phyloP scores from a whole-genome alignment of 1,140 invertebrate species.

The Augochlora pura region DNA sequence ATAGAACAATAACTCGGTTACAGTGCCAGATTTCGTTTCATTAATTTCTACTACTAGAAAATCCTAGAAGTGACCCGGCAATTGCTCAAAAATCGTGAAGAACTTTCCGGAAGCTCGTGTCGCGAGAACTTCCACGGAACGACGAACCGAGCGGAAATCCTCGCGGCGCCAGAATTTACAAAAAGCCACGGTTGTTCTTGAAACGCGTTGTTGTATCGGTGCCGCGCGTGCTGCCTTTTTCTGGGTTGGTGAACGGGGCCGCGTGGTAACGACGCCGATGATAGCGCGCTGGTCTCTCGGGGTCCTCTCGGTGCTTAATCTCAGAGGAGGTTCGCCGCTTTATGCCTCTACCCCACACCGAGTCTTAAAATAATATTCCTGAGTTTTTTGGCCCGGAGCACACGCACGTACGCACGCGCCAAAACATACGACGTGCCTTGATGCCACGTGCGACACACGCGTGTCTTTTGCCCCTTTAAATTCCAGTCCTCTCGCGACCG shows the following conservation, averaged over 20 bases:
- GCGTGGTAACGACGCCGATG: constrained; percentile 51
- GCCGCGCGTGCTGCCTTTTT: constrained; percentile 58
- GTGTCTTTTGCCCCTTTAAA: constrained; percentile 60
- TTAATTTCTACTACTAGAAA: too few species aligned
- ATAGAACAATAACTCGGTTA: too few species aligned
- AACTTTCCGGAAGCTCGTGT: too few species aligned
- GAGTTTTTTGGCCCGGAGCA: constrained; percentile 68
- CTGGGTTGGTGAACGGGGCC: constrained; percentile 19
- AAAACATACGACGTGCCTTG: constrained; percentile 53
- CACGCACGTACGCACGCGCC: constrained; percentile 66
- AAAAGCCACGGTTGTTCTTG: background rate
- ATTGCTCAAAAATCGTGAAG: too few species aligned
- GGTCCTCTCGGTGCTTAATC: constrained; percentile 69
- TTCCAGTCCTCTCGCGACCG: constrained; percentile 38
- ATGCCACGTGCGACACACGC: constrained; percentile 67
- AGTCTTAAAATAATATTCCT: constrained; percentile 78
- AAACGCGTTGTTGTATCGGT: constrained; percentile 32
- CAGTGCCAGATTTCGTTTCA: too few species aligned
- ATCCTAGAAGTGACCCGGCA: too few species aligned
- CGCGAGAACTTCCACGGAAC: too few species aligned
- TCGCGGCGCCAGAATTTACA: background rate
- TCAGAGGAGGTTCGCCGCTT: constrained; percentile 78
- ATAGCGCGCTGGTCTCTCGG: constrained; percentile 37
- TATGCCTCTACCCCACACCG: constrained; percentile 77
- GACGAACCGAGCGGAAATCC: too few species aligned